phyloP scores from a whole-genome alignment of 2,888 invertebrate genomes.

The Prenolepis imparis region DNA sequence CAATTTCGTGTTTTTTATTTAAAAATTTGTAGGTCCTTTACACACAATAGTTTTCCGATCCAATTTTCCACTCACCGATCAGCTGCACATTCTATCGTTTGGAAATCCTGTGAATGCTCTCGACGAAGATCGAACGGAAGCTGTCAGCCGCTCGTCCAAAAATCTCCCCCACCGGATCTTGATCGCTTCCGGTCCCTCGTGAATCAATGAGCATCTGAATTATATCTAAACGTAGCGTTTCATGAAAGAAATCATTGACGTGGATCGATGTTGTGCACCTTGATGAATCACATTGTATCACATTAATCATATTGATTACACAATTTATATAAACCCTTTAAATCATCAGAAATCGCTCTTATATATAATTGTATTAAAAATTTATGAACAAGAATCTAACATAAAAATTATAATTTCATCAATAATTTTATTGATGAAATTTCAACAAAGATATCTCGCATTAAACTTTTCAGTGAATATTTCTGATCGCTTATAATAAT shows the following conservation, averaged over 20 bases:
- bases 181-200: slow-evolving; percentile 30
- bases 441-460: neutral
- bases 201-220: slow-evolving; percentile 47
- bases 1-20: slow-evolving; percentile 3
- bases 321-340: neutral
- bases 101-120: slow-evolving; percentile 59
- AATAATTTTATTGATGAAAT: neutral
- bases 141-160: slow-evolving; percentile 16
- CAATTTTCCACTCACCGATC: slow-evolving; percentile 77
- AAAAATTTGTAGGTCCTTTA: slow-evolving; percentile 2
- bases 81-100: slow-evolving; percentile 81
- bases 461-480: neutral
- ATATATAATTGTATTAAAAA: neutral
- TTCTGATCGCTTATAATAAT: neutral
- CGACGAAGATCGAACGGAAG: slow-evolving; percentile 41
- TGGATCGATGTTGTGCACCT: neutral
- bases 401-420: neutral
- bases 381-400: neutral
- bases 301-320: neutral
- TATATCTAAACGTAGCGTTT: slow-evolving; percentile 29
- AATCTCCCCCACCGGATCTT: slow-evolving; percentile 11
- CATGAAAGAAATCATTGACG: slow-evolving; percentile 5
- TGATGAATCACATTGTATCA: slow-evolving; percentile 1
- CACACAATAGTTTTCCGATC: slow-evolving; percentile 18
- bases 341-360: neutral